A percentile compares a stretch with the other conserved stretches of the same genome.
phyloP scores from a whole-genome alignment of 1,140 invertebrate species.

The Hormaphis cornu region DNA sequence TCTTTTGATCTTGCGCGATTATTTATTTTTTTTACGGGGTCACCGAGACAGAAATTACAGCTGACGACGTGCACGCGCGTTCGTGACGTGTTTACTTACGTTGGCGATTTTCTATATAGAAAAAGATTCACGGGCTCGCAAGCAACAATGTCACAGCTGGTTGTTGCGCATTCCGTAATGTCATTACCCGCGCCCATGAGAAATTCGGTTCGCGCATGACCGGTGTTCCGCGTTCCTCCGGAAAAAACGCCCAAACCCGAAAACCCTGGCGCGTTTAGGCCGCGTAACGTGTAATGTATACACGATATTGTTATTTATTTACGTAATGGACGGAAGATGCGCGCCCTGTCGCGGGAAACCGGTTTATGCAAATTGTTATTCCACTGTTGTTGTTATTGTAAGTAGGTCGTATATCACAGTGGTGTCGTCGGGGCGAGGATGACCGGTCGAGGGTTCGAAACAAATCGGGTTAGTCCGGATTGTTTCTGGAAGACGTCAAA shows the following conservation, averaged over 20 bases:
- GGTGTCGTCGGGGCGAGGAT: neutral
- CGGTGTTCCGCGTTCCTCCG: neutral
- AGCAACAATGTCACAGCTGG: constrained; percentile 23
- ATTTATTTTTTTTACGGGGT: constrained; percentile 9
- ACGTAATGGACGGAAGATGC: neutral
- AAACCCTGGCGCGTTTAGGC: neutral
- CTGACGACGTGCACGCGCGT: neutral
- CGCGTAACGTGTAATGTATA: neutral
- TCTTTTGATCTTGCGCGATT: neutral
- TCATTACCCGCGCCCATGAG: constrained; percentile 8
- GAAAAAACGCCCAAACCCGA: too few relatives aligned
- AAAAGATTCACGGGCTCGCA: constrained; percentile 2
- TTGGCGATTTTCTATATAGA: too few relatives aligned
- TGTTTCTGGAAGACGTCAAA: too few relatives aligned
- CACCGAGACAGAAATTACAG: neutral
- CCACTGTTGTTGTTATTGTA: too few relatives aligned
- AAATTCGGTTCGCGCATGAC: constrained; percentile 18
- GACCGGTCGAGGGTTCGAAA: constrained; percentile 8
- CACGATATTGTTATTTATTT: too few relatives aligned
- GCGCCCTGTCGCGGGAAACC: constrained; percentile 12
- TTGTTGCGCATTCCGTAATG: neutral
- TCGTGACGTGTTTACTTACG: constrained; percentile 12
- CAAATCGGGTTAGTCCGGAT: constrained; percentile 1
- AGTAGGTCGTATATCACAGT: too few relatives aligned
- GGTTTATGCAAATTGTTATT: too few relatives aligned